Evolutionary conservation across 64 coral and sea anemone species (phyloP), one percentile per base, ranked within the genome.

Genomic region (Montipora efflorescens): DNA sequence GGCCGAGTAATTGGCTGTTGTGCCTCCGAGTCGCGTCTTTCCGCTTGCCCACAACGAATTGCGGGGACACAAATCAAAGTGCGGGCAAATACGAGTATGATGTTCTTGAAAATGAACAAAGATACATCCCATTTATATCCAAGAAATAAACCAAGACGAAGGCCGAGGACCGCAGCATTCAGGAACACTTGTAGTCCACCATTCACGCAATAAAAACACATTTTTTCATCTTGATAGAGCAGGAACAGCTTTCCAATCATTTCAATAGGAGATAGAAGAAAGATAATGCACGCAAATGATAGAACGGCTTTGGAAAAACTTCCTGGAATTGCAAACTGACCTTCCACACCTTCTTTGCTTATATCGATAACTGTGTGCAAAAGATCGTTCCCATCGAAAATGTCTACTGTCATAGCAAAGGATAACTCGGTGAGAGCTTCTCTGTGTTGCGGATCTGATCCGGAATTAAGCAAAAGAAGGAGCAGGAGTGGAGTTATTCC

Each of bases 41-140:
- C 20, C 20, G 19, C 68, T 71, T 21, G 19, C 21, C 20, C 68
- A 23, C 21, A 18, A 9, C 18, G 19, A 8, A 71, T 15, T 23
- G 20, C 68, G 20, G 68, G 68, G 0, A 71, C 18, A 71, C 68
- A 71, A 1, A 15, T 23, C 68, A 76, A 13, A 4, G 13, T 36
- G 13, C 74, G 74, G 12, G 28, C 74, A 44, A 76, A 10, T 36
- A 76, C 13, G 36, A 76, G 5, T 11, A 76, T 47, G 1, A 76
- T 14, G 74, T 76, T 76, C 36, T 76, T 76, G 14, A 21, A 21
- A 13, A 76, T 76, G 44, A 76, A 76, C 74, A 76, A 45, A 76
- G 74, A 76, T 4, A 36, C 44, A 47, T 46, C 44, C 44, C 74
- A 46, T 13, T 14, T 76, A 25, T 46, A 76, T 46, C 44, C 44